A percentile compares a stretch with the other conserved stretches of the same genome.
Evolutionary conservation across 2,888 invertebrate species (phyloP).

Genomic region (Chalcis sispes): DNA sequence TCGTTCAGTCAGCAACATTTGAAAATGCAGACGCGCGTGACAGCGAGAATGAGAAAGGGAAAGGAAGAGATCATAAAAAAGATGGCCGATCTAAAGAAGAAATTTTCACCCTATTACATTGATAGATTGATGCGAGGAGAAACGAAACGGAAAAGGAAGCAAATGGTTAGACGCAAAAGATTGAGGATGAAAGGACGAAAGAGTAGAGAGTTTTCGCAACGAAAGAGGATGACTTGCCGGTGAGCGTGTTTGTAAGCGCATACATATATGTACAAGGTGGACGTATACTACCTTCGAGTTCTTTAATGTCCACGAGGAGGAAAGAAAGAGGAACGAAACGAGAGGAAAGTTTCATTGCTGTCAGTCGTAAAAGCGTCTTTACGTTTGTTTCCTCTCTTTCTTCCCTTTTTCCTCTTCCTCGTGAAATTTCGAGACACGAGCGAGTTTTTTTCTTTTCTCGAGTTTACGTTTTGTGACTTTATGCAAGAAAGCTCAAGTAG

Average conservation of each 20-base stretch:
- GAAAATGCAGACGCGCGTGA: too few relatives aligned
- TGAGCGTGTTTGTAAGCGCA: neutral
- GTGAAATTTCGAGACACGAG: constrained; percentile 61
- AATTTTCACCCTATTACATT: constrained; percentile 17
- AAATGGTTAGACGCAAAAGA: neutral
- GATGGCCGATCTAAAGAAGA: constrained; percentile 16
- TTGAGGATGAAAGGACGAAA: neutral
- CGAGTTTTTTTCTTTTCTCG: constrained; percentile 4
- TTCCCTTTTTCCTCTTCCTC: constrained; percentile 55
- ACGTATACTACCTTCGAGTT: constrained; percentile 42
- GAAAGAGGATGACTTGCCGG: neutral
- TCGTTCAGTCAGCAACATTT: too few relatives aligned
- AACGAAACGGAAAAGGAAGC: constrained; percentile 14
- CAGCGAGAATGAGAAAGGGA: too few relatives aligned
- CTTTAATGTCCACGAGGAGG: constrained; percentile 11
- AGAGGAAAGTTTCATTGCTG: constrained; percentile 66
- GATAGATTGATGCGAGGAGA: constrained; percentile 31
- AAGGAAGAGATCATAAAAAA: too few relatives aligned
- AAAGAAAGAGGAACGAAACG: constrained; percentile 34
- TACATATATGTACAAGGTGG: neutral
- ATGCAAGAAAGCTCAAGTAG: neutral
- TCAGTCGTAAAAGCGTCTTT: constrained; percentile 66
- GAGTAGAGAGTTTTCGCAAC: neutral
- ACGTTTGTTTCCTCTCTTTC: constrained; percentile 53
- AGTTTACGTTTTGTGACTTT: constrained; percentile 50